A percentile compares a stretch with the other conserved stretches of the same genome.
phyloP scores from a whole-genome alignment of 2,113 vertebrate species.

The Psittacus erithacus region DNA sequence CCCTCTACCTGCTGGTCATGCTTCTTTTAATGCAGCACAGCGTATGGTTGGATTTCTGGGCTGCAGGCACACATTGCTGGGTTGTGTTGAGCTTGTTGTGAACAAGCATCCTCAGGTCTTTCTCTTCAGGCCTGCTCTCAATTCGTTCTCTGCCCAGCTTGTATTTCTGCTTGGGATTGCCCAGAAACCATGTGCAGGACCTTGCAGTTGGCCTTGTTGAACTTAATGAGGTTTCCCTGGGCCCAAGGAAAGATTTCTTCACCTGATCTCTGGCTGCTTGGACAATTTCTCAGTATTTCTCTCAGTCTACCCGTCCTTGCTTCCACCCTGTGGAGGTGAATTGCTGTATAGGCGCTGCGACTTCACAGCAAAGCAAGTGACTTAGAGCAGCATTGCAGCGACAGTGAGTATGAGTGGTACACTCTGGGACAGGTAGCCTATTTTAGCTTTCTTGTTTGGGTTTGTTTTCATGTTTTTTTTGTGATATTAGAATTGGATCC shows the following conservation, averaged over 20 bases:
- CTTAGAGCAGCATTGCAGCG: background rate
- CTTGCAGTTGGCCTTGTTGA: background rate
- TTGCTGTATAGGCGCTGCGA: background rate
- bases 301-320: background rate
- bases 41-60: background rate
- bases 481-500: background rate
- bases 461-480: background rate
- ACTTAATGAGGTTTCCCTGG: background rate
- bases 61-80: background rate
- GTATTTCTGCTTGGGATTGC: background rate
- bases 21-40: background rate
- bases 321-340: background rate
- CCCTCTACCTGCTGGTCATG: background rate
- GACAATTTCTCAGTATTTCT: background rate
- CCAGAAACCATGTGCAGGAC: background rate
- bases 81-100: background rate
- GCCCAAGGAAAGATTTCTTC: background rate
- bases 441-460: background rate
- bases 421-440: background rate
- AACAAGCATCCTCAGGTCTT: background rate
- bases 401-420: background rate
- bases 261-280: background rate
- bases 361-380: background rate
- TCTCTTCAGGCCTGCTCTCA: background rate
- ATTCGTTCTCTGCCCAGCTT: background rate